Percentiles rank a stretch among this genome's conserved stretches.
Conservation (phyloP, 2,888 invertebrate species). For the Hydroisotoma schaefferi region DNA sequence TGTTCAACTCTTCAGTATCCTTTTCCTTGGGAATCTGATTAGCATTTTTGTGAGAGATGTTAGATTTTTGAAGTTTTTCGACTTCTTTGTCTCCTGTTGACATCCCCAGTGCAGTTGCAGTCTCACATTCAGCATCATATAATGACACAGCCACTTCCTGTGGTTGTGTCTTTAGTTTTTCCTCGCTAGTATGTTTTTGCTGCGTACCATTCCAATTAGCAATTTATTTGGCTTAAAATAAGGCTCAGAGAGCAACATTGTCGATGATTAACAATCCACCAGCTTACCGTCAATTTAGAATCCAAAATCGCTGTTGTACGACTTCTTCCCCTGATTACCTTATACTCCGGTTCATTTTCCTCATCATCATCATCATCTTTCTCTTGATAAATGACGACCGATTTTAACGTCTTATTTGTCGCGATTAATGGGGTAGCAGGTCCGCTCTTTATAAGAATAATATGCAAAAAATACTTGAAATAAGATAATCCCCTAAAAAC, state of each 20-base stretch:
- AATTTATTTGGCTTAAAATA: too few species aligned
- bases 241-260: too few species aligned
- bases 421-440: constrained; percentile 83
- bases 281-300: constrained; percentile 71
- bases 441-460: constrained; percentile 56
- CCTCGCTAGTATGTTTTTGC: constrained; percentile 93
- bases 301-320: constrained; percentile 88
- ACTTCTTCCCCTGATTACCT: constrained; percentile 69
- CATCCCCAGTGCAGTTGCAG: constrained; percentile 84
- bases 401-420: constrained; percentile 91
- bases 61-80: constrained; percentile 88
- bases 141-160: constrained; percentile 84
- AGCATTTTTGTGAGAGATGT: constrained; percentile 87
- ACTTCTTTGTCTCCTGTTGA: constrained; percentile 73
- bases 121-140: constrained; percentile 88
- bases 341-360: constrained; percentile 56
- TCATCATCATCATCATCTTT: constrained; percentile 81
- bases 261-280: neutral
- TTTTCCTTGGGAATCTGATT: constrained; percentile 90
- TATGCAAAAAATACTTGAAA: constrained; percentile 15
- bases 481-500: neutral
- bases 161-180: constrained; percentile 95
- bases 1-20: constrained; percentile 87
- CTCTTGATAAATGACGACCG: constrained; percentile 90
- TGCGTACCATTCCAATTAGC: too few species aligned